These are phyloP conservation scores for Argyresthia albistria DNA, from an alignment of 2,888 invertebrate genomes.

Conservation along the genomic window DNA sequence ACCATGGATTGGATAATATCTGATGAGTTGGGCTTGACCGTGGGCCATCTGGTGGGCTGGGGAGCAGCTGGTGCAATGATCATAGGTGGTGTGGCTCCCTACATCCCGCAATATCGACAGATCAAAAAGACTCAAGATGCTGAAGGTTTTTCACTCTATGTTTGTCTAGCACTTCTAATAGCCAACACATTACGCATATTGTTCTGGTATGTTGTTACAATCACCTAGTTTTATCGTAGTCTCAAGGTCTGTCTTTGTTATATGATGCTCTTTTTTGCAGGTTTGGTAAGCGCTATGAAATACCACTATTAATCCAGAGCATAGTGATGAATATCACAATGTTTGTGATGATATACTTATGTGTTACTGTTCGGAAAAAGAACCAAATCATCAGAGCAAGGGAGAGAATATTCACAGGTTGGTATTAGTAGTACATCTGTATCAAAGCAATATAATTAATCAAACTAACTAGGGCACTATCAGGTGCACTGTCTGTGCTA, in stretches of 20 bases:
- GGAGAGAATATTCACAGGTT: constrained; percentile 79
- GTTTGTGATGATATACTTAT: constrained; percentile 95
- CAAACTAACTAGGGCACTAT: too few relatives aligned
- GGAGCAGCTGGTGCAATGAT: constrained; percentile 92
- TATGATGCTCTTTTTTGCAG: constrained; percentile 70
- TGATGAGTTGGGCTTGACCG: constrained; percentile 80
- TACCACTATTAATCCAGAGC: constrained; percentile 95
- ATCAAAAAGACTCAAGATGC: constrained; percentile 92
- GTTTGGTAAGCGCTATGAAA: constrained; percentile 98
- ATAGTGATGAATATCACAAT: constrained; percentile 97
- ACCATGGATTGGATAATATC: constrained; percentile 85
- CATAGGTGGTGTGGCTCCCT: constrained; percentile 95
- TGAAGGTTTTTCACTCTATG: constrained; percentile 97
- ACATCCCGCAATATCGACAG: constrained; percentile 96
- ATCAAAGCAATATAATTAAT: too few relatives aligned
- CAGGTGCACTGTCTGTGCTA: too few relatives aligned
- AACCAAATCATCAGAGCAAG: constrained; percentile 82
- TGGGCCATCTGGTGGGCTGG: constrained; percentile 84
- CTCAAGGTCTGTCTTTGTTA: too few relatives aligned
- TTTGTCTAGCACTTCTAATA: constrained; percentile 93
- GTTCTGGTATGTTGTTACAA: constrained; percentile 88
- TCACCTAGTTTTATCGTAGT: neutral
- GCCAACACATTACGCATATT: constrained; percentile 97
- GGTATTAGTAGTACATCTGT: neutral
- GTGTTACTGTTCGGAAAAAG: constrained; percentile 88